A percentile compares a stretch with the other conserved stretches of the same genome.
phyloP scores from a whole-genome alignment of 35 echinoderm and acorn worm genomes.

The Diadema setosum region DNA sequence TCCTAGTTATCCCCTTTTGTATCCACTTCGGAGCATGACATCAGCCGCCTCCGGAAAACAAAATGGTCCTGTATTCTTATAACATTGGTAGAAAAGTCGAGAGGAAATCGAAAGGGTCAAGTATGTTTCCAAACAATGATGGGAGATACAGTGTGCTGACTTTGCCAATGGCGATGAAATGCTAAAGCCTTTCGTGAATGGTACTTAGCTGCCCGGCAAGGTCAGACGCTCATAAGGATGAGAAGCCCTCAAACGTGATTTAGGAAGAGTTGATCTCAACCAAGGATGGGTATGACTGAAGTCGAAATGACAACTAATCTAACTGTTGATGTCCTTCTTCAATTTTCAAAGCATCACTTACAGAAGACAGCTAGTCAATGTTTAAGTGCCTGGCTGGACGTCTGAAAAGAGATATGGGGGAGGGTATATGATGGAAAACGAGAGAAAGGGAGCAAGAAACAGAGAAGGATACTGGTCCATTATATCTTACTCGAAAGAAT shows the following conservation, averaged over 20 bases:
- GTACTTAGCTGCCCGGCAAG: not conserved
- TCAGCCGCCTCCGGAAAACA: too few relatives aligned
- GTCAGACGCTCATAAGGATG: not conserved
- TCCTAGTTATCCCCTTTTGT: too few relatives aligned
- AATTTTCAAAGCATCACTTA: not conserved
- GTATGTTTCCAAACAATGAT: too few relatives aligned
- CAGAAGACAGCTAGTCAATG: too few relatives aligned
- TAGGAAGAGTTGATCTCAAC: not conserved
- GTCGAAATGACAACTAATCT: not conserved
- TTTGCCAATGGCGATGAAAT: too few relatives aligned
- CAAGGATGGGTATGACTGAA: not conserved
- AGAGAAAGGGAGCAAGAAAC: not conserved
- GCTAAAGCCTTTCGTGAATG: too few relatives aligned
- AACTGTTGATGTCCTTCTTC: not conserved
- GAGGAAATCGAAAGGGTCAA: too few relatives aligned
- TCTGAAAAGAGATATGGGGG: not conserved
- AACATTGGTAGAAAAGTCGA: too few relatives aligned
- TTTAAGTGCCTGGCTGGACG: not conserved
- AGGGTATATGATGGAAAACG: not conserved
- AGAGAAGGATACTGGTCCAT: too few relatives aligned
- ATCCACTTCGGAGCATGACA: too few relatives aligned
- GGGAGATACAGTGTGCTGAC: too few relatives aligned
- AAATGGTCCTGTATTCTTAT: too few relatives aligned
- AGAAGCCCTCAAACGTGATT: not conserved
- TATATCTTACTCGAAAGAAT: not conserved